A percentile compares a stretch with the other conserved stretches of the same genome.
phyloP scores from a whole-genome alignment of 2,888 invertebrate species.

The Corbicula japonica region DNA sequence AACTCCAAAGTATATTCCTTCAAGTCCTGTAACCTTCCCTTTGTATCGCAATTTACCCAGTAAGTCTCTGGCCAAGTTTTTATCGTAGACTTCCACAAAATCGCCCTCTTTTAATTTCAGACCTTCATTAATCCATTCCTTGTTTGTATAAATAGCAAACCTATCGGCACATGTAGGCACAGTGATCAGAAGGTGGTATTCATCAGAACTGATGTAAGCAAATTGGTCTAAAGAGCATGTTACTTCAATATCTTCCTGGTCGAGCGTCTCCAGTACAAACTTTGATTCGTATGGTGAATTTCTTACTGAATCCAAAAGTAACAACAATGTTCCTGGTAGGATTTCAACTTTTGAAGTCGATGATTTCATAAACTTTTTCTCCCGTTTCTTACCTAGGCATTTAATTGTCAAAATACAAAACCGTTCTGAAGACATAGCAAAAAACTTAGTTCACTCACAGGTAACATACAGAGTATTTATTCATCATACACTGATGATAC shows the following conservation, averaged over 20 bases:
- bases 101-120: conserved; percentile 71
- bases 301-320: conserved; percentile 44
- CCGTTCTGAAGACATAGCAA: conserved; percentile 33
- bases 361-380: conserved; percentile 62
- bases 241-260: conserved; percentile 75
- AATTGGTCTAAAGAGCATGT: conserved; percentile 62
- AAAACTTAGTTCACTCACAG: neutral
- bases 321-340: conserved; percentile 77
- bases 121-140: conserved; percentile 79
- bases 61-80: conserved; percentile 72
- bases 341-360: conserved; percentile 74
- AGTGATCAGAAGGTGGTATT: conserved; percentile 72
- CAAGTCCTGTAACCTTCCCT: conserved; percentile 72
- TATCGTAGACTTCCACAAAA: conserved; percentile 76
- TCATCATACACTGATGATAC: conserved; percentile 1
- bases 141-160: conserved; percentile 73
- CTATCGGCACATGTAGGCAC: conserved; percentile 80
- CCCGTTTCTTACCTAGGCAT: conserved; percentile 77
- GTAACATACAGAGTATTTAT: no score
- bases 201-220: conserved; percentile 60
- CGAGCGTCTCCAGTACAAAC: conserved; percentile 65
- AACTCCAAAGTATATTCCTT: conserved; percentile 82
- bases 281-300: conserved; percentile 11
- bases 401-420: conserved; percentile 74
- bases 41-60: conserved; percentile 76